Evolutionary conservation across 1,140 invertebrate genomes (phyloP).

Genomic region (Drosophila fuyamai): DNA sequence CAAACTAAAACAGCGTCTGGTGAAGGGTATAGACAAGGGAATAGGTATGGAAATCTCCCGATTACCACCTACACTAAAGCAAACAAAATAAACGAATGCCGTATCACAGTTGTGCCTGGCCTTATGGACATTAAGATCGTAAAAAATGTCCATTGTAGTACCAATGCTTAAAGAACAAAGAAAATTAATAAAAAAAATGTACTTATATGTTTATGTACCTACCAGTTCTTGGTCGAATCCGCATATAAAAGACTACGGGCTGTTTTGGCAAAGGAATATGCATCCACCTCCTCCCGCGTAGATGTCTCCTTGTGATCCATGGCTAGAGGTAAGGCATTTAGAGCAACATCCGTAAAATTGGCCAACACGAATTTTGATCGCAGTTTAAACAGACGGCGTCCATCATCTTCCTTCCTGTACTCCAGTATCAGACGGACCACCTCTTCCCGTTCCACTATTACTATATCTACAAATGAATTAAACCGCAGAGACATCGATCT

Average conservation of each 20-base stretch:
- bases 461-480: conserved; percentile 59
- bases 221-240: conserved; percentile 32
- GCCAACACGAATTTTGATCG: conserved; percentile 66
- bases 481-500: conserved; percentile 29
- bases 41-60: conserved; percentile 74
- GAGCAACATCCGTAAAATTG: conserved; percentile 57
- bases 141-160: conserved; percentile 53
- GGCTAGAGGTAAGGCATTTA: conserved; percentile 62
- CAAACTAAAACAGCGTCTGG: conserved; percentile 75
- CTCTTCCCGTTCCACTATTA: conserved; percentile 53
- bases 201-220: background rate
- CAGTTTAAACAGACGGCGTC: conserved; percentile 60
- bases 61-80: conserved; percentile 45
- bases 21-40: conserved; percentile 62
- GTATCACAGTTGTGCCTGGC: conserved; percentile 66
- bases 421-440: conserved; percentile 66
- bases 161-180: conserved; percentile 44
- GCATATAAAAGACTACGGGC: conserved; percentile 12
- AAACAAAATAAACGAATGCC: conserved; percentile 74
- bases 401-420: conserved; percentile 49
- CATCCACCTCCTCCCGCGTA: conserved; percentile 36
- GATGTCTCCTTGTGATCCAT: conserved; percentile 76
- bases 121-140: conserved; percentile 64
- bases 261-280: conserved; percentile 17
- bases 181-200: background rate